Conservation (phyloP, 2,797 vertebrate species). For the Nothura maculosa region DNA sequence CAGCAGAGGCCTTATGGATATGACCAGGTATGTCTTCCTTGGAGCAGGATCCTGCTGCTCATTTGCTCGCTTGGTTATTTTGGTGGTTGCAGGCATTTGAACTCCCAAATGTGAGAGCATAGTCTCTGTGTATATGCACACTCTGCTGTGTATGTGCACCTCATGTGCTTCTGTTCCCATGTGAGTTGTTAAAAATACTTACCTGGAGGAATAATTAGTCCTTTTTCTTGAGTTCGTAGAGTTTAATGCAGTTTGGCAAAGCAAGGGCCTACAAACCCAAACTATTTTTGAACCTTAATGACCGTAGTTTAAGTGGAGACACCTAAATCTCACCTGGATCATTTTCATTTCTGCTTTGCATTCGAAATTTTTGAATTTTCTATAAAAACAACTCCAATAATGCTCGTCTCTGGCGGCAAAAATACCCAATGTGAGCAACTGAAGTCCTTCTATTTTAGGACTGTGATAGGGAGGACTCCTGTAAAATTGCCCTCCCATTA, state of each 20-base stretch:
- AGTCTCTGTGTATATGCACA: neutral
- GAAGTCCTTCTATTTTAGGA: neutral
- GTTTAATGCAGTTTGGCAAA: neutral
- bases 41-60: neutral
- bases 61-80: neutral
- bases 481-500: neutral
- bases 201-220: neutral
- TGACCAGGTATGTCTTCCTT: slow-evolving; percentile 89
- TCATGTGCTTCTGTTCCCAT: neutral
- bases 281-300: neutral
- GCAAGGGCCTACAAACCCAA: neutral
- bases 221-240: neutral
- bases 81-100: neutral
- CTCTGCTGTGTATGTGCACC: neutral
- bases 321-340: neutral
- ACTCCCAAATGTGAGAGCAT: neutral
- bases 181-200: neutral
- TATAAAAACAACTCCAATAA: neutral
- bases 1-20: slow-evolving; percentile 98
- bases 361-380: neutral
- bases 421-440: neutral
- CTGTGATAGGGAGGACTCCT: neutral
- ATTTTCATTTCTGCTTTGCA: neutral
- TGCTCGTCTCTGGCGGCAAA: neutral
- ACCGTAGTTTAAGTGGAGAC: neutral